Evolutionary conservation across 2,888 invertebrate genomes (phyloP).

Genomic region (Amphipyra berbera): DNA sequence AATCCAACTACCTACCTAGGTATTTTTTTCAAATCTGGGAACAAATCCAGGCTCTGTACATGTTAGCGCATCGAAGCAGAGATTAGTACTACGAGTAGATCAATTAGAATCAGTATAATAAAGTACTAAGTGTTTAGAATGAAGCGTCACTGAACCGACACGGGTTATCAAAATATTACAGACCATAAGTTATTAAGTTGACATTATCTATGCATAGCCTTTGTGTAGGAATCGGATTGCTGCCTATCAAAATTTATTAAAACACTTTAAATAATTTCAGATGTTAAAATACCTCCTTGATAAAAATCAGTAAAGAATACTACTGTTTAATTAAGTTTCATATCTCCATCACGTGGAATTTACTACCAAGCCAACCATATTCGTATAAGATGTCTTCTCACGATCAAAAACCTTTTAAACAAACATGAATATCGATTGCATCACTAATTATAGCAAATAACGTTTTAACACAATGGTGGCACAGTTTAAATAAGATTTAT

Average conservation of each 20-base stretch:
- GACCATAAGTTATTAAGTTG: neutral
- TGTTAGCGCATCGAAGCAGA: too few relatives aligned
- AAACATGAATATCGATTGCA: constrained; percentile 64
- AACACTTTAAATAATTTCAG: neutral
- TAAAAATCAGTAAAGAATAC: constrained; percentile 7
- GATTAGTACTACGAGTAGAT: too few relatives aligned
- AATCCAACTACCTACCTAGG: too few relatives aligned
- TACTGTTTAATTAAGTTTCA: constrained; percentile 19
- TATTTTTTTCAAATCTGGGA: too few relatives aligned
- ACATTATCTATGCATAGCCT: too few relatives aligned
- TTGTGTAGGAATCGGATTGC: too few relatives aligned
- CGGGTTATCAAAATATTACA: constrained; percentile 5
- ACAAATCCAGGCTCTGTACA: too few relatives aligned
- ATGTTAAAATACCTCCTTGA: constrained; percentile 1
- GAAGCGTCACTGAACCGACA: neutral
- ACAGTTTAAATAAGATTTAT: constrained; percentile 56
- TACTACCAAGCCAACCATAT: constrained; percentile 16
- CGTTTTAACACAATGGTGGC: constrained; percentile 57
- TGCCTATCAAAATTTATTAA: too few relatives aligned
- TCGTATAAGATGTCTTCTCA: constrained; percentile 48
- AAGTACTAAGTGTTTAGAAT: neutral
- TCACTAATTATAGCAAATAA: constrained; percentile 60
- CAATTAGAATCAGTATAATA: too few relatives aligned
- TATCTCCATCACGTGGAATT: constrained; percentile 22
- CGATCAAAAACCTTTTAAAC: constrained; percentile 55